These are phyloP conservation scores for Anthoscopus minutus DNA, from an alignment of 2,113 vertebrate species.

Conservation along the genomic window DNA sequence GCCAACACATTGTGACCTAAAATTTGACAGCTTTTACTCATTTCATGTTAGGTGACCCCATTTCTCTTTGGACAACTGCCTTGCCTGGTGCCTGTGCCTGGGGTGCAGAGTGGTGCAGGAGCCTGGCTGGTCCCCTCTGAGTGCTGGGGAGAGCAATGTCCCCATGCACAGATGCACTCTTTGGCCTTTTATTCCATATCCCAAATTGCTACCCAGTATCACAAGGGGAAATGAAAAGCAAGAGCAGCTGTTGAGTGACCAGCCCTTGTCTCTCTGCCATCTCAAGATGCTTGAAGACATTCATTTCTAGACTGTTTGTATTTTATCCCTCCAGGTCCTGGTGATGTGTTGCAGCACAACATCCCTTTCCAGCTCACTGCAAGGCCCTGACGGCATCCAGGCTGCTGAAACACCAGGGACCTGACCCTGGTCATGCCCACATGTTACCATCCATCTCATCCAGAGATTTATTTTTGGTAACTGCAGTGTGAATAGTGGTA, in stretches of 20 bases:
- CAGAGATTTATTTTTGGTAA: not conserved
- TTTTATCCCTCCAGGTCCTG: not conserved
- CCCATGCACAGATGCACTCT: not conserved
- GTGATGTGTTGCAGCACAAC: not conserved
- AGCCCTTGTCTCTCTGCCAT: not conserved
- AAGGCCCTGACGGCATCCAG: not conserved
- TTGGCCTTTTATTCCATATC: not conserved
- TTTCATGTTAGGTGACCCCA: not conserved
- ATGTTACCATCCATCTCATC: accelerated
- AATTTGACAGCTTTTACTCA: slow-evolving; percentile 34
- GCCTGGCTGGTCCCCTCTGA: not conserved
- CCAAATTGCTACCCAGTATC: not conserved
- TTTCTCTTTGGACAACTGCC: not conserved
- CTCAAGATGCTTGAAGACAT: not conserved
- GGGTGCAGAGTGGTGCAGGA: not conserved
- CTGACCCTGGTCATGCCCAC: not conserved
- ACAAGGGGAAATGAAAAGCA: not conserved
- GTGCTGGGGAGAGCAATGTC: not conserved
- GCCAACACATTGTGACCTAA: slow-evolving; percentile 43
- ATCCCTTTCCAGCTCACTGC: not conserved
- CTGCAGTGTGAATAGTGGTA: not conserved
- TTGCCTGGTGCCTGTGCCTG: not conserved
- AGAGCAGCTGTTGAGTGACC: not conserved
- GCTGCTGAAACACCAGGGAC: not conserved
- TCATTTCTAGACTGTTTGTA: not conserved